Evolutionary conservation across 1,140 invertebrate species (phyloP), one percentile per base, ranked within the genome.

Genomic region (Odontomachus brunneus): DNA sequence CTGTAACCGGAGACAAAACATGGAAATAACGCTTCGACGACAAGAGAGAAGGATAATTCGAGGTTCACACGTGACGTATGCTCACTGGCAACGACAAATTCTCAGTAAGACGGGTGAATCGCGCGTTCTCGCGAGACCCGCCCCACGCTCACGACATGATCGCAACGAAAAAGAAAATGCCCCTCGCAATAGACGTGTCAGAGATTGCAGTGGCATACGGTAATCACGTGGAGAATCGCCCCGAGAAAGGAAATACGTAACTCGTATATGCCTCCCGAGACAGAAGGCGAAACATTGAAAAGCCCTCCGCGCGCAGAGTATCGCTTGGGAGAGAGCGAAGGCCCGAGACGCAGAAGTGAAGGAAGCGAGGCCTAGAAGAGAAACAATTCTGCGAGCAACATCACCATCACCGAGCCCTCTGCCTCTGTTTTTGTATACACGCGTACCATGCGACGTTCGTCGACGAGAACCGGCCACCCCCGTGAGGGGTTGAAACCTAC

Each of bases 401-500:
- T 44, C 38, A 44, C 9, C 53, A 78, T 57, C 84, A 90, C 89
- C 88, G 90, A 90, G 89, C 90, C 90, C 92, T 91, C 90, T 92
- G 91, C 89, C 86, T 90, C 89, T 89, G 89, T 91, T 92, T 89
- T 89, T 89, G 90, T 74, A 81, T 82, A 63, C 83, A 82, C 65
- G 73, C 82, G 89, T 83, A 83, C 85, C 85, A 86, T 84, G 82
- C 38, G 89, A 82, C 83, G 87, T 91, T 85, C 82, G 66, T 90
- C 86, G 86, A 80, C 19, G 60, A 85, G 84, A 88, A 67, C 44
- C 29, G n/a, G n/a, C n/a, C n/a, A n/a, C n/a, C n/a, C n/a, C n/a
- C n/a, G n/a, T n/a, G n/a, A n/a, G n/a, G n/a, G n/a, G n/a, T n/a
- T n/a, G n/a, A n/a, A n/a, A n/a, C n/a, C n/a, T n/a, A n/a, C n/a